phyloP scores from a whole-genome alignment of 2,888 invertebrate species.

The Molorchus minor region DNA sequence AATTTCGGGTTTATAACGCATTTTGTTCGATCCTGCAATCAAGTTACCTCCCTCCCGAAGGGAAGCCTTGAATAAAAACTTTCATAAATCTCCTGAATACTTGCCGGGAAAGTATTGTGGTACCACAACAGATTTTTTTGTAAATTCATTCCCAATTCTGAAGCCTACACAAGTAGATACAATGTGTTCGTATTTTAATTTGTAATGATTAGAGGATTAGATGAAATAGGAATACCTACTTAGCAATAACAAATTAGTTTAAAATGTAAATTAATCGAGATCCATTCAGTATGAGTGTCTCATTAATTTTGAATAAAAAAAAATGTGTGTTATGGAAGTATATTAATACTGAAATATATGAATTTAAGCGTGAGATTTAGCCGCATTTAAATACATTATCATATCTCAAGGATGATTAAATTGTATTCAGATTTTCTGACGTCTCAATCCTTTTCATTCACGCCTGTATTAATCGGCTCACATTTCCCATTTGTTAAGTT shows the following conservation, averaged over 20 bases:
- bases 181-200: slow-evolving; percentile 10
- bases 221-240: background rate
- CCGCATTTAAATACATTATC: slow-evolving; percentile 56
- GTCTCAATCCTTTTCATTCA: slow-evolving; percentile 51
- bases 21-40: no score
- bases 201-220: slow-evolving; percentile 14
- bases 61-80: no score
- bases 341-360: slow-evolving; percentile 41
- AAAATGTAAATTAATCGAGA: slow-evolving; percentile 4
- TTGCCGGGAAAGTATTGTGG: no score
- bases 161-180: slow-evolving; percentile 11
- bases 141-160: background rate
- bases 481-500: slow-evolving; percentile 51
- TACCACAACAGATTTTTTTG: no score
- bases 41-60: no score
- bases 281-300: slow-evolving; percentile 7
- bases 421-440: slow-evolving; percentile 50
- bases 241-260: slow-evolving; percentile 14
- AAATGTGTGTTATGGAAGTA: slow-evolving; percentile 16
- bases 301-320: slow-evolving; percentile 20
- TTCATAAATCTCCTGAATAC: no score
- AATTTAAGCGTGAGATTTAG: slow-evolving; percentile 51
- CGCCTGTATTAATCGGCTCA: slow-evolving; percentile 44
- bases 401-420: slow-evolving; percentile 56
- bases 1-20: no score